A percentile compares a stretch with the other conserved stretches of the same genome.
These are phyloP conservation scores for Pammene fasciana DNA, from an alignment of 2,888 invertebrate species.

Conservation along the genomic window DNA sequence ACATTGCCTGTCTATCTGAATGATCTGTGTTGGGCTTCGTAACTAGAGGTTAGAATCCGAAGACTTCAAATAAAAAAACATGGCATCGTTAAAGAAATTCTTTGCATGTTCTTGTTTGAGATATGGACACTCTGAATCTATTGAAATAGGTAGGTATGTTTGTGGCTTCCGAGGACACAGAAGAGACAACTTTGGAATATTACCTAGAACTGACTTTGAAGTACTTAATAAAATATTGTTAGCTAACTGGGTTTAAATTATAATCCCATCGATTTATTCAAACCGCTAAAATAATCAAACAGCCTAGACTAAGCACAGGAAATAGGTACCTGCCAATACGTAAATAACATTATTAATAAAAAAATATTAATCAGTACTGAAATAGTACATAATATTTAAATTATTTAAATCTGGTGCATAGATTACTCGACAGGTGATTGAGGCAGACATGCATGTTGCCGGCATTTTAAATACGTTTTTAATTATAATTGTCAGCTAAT, in stretches of 20 bases:
- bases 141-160: constrained; percentile 26
- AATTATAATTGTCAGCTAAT: constrained; percentile 46
- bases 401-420: background rate
- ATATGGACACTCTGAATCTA: constrained; percentile 48
- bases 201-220: background rate
- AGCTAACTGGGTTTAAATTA: background rate
- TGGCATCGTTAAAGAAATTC: constrained; percentile 63
- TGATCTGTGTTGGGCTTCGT: constrained; percentile 63
- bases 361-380: too few relatives aligned
- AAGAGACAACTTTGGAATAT: constrained; percentile 2
- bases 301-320: too few relatives aligned
- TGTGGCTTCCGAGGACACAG: constrained; percentile 25
- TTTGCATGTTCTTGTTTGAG: constrained; percentile 60
- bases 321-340: too few relatives aligned
- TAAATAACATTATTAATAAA: too few relatives aligned
- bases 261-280: background rate
- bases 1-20: constrained; percentile 61
- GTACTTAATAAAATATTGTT: too few relatives aligned
- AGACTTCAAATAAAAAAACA: constrained; percentile 60
- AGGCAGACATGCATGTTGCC: constrained; percentile 15
- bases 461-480: constrained; percentile 42
- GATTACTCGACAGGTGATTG: constrained; percentile 14
- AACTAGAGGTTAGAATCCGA: constrained; percentile 71
- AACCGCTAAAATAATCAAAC: background rate
- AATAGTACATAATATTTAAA: background rate